Base-by-base conservation (phyloP, 2,888 invertebrate genomes). In the Gastrophysa polygoni region DNA sequence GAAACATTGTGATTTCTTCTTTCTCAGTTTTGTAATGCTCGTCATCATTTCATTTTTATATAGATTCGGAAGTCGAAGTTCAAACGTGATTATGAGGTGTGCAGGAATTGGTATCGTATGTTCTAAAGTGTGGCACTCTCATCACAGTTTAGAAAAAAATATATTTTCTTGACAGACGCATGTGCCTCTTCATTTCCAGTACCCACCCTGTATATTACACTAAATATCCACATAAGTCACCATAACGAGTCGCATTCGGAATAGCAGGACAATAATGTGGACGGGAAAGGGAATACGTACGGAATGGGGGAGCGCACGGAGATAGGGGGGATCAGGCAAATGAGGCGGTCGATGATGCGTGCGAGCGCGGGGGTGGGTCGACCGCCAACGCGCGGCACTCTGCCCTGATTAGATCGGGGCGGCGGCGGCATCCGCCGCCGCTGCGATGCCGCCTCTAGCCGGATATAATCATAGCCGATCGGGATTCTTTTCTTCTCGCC, bases 281-380 rank as follows among this genome's bases (percentile, higher is more conserved):
- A 6, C 2, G 6, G 14, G 38, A 38, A 11, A 38, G 11, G 14
- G 38, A 14, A 2, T 5, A 24, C 3, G 24, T 24, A 24, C 24
- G 24, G 4, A 7, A 24, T 32, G 32, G 4, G 38, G 38, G 11
- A 14, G 1, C 4, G 14, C 3, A 38, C 14, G 38, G 14, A 11
- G 38, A n/a, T 2, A 38, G 11, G 7, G 32, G 32, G 32, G 32
- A 32, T 8, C 32, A 73, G 71, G 73, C 73, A 73, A 73, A 73
- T 73, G 71, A 73, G 73, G 73, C 71, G 73, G 73, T 71, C 73
- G 73, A 73, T 73, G 73, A 71, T 73, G 73, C 73, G 73, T 73
- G 70, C 69, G 61, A 66, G 38, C 38, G 38, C 68, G 70, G 70
- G 69, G 68, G 69, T 66, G 72, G 69, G 61, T 64, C 56, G n/a